Conservation (phyloP, 2,797 vertebrate genomes). For the Gallinago solitaria region DNA sequence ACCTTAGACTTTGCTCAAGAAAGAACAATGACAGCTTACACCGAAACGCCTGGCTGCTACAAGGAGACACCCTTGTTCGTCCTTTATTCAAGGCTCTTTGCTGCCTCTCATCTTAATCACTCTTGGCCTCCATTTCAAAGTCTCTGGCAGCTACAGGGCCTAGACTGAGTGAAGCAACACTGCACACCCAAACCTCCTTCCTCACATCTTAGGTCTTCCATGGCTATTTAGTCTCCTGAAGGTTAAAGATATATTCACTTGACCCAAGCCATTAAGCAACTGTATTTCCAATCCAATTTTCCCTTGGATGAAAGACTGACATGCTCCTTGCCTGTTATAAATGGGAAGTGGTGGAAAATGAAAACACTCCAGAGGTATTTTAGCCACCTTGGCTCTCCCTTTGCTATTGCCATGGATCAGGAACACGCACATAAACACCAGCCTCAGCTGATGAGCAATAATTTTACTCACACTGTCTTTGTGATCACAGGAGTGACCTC, state of each 20-base stretch:
- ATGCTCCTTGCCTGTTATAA: accelerated
- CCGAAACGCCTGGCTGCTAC: neutral
- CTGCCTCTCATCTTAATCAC: neutral
- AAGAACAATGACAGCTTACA: neutral
- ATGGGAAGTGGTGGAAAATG: neutral
- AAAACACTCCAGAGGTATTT: neutral
- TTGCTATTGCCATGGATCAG: neutral
- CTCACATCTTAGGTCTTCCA: neutral
- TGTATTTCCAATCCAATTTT: neutral
- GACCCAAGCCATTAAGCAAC: neutral
- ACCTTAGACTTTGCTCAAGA: neutral
- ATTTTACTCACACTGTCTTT: neutral
- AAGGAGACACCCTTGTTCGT: neutral
- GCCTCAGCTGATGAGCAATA: neutral
- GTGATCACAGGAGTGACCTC: neutral
- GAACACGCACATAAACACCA: neutral
- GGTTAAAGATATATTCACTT: neutral
- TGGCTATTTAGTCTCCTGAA: neutral
- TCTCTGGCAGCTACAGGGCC: neutral
- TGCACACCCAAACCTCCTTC: neutral
- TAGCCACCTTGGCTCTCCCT: neutral
- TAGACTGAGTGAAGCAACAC: neutral
- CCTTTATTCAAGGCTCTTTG: neutral
- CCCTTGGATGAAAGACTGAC: neutral
- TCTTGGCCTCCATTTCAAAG: slow-evolving; percentile 46